phyloP scores from a whole-genome alignment of 2,797 vertebrate genomes.

The Clarias fuscus region DNA sequence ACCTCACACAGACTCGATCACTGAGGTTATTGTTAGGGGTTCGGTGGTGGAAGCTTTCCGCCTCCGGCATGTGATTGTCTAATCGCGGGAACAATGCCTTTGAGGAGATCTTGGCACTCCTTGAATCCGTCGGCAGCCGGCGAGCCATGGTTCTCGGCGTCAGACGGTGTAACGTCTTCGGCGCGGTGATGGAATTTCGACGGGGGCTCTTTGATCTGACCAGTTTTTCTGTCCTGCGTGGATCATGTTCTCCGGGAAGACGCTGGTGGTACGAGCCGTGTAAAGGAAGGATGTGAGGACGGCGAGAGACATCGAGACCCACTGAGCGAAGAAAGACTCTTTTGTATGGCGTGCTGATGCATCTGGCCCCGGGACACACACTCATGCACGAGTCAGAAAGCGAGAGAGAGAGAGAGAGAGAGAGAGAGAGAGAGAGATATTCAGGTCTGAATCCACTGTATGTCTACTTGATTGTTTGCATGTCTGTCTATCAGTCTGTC shows the following conservation, averaged over 20 bases:
- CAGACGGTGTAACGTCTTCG: slow-evolving; percentile 73
- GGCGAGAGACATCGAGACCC: slow-evolving; percentile 69
- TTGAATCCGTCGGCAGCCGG: slow-evolving; percentile 29
- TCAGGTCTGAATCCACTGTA: neutral
- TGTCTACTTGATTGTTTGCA: too few relatives aligned
- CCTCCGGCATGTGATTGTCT: slow-evolving; percentile 25
- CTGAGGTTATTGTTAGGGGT: slow-evolving; percentile 23
- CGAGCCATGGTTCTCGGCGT: slow-evolving; percentile 54
- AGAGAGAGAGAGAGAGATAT: neutral
- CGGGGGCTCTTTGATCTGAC: slow-evolving; percentile 60
- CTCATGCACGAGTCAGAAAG: slow-evolving; percentile 64
- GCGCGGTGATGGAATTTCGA: slow-evolving; percentile 74
- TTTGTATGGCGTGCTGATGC: slow-evolving; percentile 71
- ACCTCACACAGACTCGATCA: slow-evolving; percentile 17
- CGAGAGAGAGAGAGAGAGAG: neutral
- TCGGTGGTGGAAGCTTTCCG: slow-evolving; percentile 4
- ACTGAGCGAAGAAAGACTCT: slow-evolving; percentile 73
- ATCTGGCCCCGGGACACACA: slow-evolving; percentile 69
- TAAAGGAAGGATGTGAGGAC: slow-evolving; percentile 65
- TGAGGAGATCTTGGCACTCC: slow-evolving; percentile 43
- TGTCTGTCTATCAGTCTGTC: neutral
- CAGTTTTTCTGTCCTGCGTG: slow-evolving; percentile 53
- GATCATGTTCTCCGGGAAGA: slow-evolving; percentile 72
- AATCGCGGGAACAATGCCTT: slow-evolving; percentile 30
- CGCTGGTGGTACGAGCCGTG: slow-evolving; percentile 62